phyloP scores from a whole-genome alignment of 2,113 vertebrate genomes.

The Trinectes maculatus region DNA sequence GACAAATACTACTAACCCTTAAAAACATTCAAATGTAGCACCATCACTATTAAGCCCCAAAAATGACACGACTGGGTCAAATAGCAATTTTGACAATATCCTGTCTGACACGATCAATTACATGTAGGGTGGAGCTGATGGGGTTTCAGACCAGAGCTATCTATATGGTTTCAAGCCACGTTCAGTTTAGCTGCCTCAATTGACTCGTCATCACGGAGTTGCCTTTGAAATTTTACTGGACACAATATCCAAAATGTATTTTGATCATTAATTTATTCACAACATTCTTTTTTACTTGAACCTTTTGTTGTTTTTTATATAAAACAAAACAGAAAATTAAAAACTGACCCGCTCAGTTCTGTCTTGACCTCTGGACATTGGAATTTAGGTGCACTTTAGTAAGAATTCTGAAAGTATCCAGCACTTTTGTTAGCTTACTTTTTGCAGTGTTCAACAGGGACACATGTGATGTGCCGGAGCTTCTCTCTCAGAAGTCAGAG shows the following conservation, averaged over 20 bases:
- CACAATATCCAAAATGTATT: conserved; percentile 55
- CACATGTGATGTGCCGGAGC: neutral
- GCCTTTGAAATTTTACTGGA: conserved; percentile 52
- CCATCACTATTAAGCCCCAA: neutral
- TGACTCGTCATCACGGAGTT: conserved; percentile 38
- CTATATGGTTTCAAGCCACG: conserved; percentile 57
- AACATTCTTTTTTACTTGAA: conserved; percentile 46
- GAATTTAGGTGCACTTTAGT: conserved; percentile 42
- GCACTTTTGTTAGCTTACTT: conserved; percentile 70
- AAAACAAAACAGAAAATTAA: neutral
- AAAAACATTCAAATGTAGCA: neutral
- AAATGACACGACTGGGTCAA: neutral
- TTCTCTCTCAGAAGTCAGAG: conserved; percentile 86
- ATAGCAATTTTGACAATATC: neutral
- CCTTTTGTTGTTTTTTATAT: conserved; percentile 34
- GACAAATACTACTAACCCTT: too few species aligned
- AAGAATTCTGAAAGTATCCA: conserved; percentile 77
- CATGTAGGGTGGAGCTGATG: neutral
- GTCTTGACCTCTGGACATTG: conserved; percentile 4
- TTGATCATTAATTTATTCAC: conserved; percentile 60
- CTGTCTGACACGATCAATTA: neutral
- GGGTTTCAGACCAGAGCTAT: neutral
- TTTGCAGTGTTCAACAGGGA: conserved; percentile 40
- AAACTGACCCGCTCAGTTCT: conserved; percentile 35
- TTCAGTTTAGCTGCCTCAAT: conserved; percentile 72